These are phyloP conservation scores for Pterocles burchelli DNA, from an alignment of 2,113 vertebrate genomes.

Conservation along the genomic window DNA sequence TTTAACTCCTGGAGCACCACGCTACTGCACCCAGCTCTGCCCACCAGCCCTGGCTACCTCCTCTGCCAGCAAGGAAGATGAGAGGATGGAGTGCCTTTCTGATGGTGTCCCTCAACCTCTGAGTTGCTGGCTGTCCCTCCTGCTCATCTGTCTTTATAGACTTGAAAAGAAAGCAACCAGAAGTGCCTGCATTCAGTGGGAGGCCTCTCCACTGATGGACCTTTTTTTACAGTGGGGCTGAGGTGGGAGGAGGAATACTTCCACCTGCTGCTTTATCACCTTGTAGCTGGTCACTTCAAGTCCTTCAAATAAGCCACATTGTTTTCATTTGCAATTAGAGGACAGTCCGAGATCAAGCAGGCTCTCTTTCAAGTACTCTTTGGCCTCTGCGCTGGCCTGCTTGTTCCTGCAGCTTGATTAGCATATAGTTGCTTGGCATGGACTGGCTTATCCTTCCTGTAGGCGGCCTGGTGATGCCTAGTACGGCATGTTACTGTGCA, in stretches of 20 bases:
- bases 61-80: background rate
- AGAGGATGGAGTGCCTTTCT: background rate
- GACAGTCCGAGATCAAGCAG: background rate
- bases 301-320: background rate
- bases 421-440: background rate
- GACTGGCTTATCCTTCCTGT: background rate
- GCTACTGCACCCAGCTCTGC: background rate
- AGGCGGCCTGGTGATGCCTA: slow-evolving; percentile 10
- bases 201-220: background rate
- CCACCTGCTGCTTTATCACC: background rate
- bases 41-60: background rate
- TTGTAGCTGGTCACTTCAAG: background rate
- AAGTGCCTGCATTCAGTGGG: background rate
- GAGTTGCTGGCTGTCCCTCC: background rate
- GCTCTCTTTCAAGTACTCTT: background rate
- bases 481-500: slow-evolving; percentile 69
- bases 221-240: background rate
- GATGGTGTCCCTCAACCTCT: background rate
- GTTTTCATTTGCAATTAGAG: background rate
- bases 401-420: background rate
- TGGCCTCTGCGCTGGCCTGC: background rate
- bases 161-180: background rate
- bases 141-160: background rate
- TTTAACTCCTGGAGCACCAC: slow-evolving; percentile 73
- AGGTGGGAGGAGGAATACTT: background rate